Evolutionary conservation across 2,888 invertebrate species (phyloP).

Genomic region (Sphaerophoria taeniata): DNA sequence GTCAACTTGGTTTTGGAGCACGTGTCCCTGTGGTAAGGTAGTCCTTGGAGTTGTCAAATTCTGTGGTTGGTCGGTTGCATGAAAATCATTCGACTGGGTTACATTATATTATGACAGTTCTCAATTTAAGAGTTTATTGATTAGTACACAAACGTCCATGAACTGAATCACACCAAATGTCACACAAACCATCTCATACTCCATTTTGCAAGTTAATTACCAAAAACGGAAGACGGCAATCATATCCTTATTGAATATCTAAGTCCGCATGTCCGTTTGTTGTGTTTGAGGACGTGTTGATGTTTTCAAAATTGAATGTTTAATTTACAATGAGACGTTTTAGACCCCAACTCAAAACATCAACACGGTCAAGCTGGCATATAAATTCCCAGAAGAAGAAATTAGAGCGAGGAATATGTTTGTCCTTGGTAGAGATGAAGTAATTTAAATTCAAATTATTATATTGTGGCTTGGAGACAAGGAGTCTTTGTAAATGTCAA

Average conservation of each 20-base stretch:
- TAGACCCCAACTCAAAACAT: not conserved
- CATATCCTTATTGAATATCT: not conserved
- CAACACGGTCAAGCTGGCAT: not conserved
- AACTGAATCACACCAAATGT: conserved; percentile 7
- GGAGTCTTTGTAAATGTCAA: conserved; percentile 14
- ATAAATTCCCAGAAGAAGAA: not conserved
- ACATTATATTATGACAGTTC: conserved; percentile 8
- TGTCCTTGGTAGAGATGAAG: conserved; percentile 16
- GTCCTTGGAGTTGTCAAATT: not conserved
- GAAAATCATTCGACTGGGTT: not conserved
- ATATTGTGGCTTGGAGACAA: conserved; percentile 7
- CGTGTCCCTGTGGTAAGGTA: conserved; percentile 5
- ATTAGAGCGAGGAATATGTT: not conserved
- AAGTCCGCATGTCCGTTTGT: not conserved
- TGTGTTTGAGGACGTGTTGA: conserved; percentile 28
- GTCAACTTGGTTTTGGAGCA: conserved; percentile 21
- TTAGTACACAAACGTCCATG: conserved; percentile 3
- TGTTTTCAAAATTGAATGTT: conserved; percentile 23
- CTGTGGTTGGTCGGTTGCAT: not conserved
- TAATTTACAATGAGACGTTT: conserved; percentile 38
- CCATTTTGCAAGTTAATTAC: conserved; percentile 33
- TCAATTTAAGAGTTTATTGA: conserved; percentile 22
- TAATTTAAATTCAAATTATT: conserved; percentile 44
- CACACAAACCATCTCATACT: conserved; percentile 5
- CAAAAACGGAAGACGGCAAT: conserved; percentile 16